Conservation (phyloP, 2,888 invertebrate genomes). For the Drosophila buzzatii region DNA sequence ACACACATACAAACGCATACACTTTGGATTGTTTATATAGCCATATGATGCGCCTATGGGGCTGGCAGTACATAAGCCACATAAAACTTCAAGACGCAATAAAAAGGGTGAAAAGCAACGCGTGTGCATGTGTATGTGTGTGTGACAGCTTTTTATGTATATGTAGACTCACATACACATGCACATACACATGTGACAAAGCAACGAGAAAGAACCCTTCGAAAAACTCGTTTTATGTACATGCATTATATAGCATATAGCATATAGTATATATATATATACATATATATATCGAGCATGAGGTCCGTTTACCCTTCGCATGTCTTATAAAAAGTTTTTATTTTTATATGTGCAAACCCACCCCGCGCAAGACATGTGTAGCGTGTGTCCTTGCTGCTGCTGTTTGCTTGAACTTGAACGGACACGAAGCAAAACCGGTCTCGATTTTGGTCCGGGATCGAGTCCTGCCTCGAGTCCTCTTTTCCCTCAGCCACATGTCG, state of each 20-base stretch:
- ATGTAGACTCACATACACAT: constrained; percentile 21
- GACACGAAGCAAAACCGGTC: constrained; percentile 66
- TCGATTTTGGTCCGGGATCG: constrained; percentile 33
- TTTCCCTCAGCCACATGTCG: constrained; percentile 68
- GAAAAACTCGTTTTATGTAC: constrained; percentile 60
- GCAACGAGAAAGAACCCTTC: constrained; percentile 67
- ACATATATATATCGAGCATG: constrained; percentile 12
- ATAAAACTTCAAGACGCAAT: constrained; percentile 80
- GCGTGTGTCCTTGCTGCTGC: constrained; percentile 65
- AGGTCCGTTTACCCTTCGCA: constrained; percentile 57
- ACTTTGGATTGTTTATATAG: constrained; percentile 2
- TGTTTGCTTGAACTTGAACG: constrained; percentile 74
- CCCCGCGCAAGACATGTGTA: constrained; percentile 56
- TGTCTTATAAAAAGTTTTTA: constrained; percentile 81
- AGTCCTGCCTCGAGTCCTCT: constrained; percentile 11
- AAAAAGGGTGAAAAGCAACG: constrained; percentile 77
- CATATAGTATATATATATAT: neutral
- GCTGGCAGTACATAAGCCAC: constrained; percentile 66
- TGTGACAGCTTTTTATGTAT: constrained; percentile 72
- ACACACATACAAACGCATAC: constrained; percentile 31
- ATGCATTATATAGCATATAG: constrained; percentile 34
- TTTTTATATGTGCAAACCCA: constrained; percentile 74
- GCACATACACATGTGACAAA: constrained; percentile 64
- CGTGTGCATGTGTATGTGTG: constrained; percentile 19
- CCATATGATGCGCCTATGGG: constrained; percentile 42